These are phyloP conservation scores for Notodonta ziczac DNA, from an alignment of 2,888 invertebrate species.

Conservation along the genomic window DNA sequence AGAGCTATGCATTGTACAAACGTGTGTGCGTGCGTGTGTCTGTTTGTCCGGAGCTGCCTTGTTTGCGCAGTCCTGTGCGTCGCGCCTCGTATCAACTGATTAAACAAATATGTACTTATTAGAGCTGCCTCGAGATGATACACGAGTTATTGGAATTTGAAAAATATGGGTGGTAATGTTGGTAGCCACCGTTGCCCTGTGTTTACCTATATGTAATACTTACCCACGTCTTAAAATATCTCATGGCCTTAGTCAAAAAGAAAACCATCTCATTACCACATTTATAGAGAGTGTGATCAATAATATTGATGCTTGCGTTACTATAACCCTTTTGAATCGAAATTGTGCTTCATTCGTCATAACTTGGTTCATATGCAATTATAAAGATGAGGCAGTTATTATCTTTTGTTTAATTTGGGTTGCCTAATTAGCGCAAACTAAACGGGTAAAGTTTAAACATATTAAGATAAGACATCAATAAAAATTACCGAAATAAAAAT, in stretches of 20 bases:
- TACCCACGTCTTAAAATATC: no score
- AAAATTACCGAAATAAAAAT: background rate
- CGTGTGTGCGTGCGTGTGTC: constrained; percentile 17
- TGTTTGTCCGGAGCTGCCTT: constrained; percentile 30
- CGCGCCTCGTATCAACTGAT: constrained; percentile 50
- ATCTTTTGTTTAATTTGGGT: background rate
- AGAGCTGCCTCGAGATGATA: constrained; percentile 2
- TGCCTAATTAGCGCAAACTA: background rate
- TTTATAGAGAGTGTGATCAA: no score
- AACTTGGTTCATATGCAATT: no score
- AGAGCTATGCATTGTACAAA: constrained; percentile 46
- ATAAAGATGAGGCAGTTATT: no score
- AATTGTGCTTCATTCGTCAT: no score
- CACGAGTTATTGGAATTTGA: background rate
- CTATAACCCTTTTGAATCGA: no score
- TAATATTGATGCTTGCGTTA: no score
- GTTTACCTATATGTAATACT: no score
- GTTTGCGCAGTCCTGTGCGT: constrained; percentile 43
- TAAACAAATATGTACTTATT: constrained; percentile 53
- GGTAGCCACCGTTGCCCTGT: background rate
- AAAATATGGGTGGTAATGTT: constrained; percentile 1
- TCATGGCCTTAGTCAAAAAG: no score
- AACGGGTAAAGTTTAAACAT: background rate
- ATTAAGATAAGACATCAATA: background rate
- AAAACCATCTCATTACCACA: no score